phyloP scores from a whole-genome alignment of 2,797 vertebrate genomes.

The Limosa lapponica region DNA sequence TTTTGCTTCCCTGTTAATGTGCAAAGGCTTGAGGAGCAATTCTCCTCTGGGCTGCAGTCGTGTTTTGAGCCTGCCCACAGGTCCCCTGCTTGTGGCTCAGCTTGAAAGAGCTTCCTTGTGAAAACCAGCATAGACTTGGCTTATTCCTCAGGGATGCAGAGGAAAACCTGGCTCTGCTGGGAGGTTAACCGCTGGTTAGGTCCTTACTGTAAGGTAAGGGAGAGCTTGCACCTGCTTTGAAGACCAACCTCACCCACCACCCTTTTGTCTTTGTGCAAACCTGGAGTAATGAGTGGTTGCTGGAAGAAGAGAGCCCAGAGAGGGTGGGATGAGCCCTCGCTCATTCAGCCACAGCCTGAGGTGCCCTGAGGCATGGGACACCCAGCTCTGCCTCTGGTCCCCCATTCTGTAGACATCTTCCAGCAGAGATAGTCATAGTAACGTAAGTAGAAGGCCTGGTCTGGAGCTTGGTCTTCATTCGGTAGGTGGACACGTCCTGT shows the following conservation, averaged over 20 bases:
- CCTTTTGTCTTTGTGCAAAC: background rate
- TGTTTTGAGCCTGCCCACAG: background rate
- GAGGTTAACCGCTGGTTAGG: background rate
- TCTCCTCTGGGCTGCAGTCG: background rate
- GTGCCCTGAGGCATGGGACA: background rate
- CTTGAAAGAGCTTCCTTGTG: background rate
- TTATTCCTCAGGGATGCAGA: accelerated
- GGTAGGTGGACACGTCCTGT: accelerated
- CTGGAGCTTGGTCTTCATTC: background rate
- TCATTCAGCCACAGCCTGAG: background rate
- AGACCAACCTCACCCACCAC: background rate
- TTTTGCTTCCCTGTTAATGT: background rate
- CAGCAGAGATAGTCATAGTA: background rate
- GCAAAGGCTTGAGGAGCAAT: background rate
- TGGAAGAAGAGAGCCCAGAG: background rate
- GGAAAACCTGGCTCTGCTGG: background rate
- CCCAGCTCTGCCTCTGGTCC: background rate
- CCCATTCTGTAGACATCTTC: accelerated
- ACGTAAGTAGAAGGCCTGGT: accelerated
- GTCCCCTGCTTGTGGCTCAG: background rate
- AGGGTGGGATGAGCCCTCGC: background rate
- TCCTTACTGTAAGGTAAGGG: background rate
- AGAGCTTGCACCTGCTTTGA: background rate
- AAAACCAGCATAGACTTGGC: background rate
- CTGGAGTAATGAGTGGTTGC: background rate